These are phyloP conservation scores for Aelia acuminata DNA, from an alignment of 2,888 invertebrate genomes.

Conservation along the genomic window DNA sequence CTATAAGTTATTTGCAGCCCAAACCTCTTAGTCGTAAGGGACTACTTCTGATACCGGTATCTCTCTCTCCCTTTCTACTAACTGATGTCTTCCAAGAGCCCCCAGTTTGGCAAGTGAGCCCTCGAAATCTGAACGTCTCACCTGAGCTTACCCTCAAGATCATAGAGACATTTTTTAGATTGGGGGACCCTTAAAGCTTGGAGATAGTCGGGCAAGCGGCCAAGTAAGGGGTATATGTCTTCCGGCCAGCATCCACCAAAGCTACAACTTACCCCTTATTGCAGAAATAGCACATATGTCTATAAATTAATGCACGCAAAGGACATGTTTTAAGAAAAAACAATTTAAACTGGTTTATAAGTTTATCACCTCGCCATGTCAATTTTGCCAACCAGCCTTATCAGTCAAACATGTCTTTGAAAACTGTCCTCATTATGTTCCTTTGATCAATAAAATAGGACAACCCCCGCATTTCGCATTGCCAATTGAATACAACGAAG, in stretches of 20 bases:
- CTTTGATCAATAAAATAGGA: too few relatives aligned
- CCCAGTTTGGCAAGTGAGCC: not conserved
- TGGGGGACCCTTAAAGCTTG: not conserved
- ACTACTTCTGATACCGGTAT: not conserved
- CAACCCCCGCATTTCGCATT: too few relatives aligned
- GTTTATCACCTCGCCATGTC: too few relatives aligned
- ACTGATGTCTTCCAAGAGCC: not conserved
- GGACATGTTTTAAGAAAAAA: too few relatives aligned
- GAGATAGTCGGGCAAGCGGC: constrained; percentile 29
- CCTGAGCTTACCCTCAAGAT: not conserved
- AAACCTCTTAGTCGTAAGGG: not conserved
- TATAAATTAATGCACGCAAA: not conserved
- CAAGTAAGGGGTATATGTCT: not conserved
- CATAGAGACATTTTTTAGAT: constrained; percentile 10
- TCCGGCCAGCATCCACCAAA: not conserved
- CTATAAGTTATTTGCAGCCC: not conserved
- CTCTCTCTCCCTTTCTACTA: not conserved
- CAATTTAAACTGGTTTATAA: too few relatives aligned
- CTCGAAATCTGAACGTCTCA: not conserved
- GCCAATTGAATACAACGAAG: too few relatives aligned
- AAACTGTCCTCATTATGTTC: too few relatives aligned
- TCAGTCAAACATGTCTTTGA: too few relatives aligned
- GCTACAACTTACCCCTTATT: not conserved
- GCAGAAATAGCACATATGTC: not conserved
- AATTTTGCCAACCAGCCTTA: too few relatives aligned